Conservation (phyloP, 1,140 invertebrate species). For the Drosophila jambulina region DNA sequence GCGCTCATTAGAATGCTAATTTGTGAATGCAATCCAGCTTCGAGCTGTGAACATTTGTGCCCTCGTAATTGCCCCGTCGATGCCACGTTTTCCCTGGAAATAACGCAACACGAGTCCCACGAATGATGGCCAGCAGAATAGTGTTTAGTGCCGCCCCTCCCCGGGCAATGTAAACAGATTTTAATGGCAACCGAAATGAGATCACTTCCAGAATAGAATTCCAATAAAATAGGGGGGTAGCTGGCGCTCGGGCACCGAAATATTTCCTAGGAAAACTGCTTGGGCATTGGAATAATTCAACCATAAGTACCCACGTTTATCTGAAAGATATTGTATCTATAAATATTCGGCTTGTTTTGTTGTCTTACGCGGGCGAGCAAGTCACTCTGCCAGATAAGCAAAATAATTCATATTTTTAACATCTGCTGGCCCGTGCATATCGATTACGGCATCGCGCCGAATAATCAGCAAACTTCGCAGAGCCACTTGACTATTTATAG, state of each 20-base stretch:
- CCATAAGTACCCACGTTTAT: constrained; percentile 7
- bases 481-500: constrained; percentile 34
- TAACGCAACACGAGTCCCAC: constrained; percentile 33
- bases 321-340: constrained; percentile 24
- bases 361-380: constrained; percentile 2
- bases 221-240: constrained; percentile 7
- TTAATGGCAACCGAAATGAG: constrained; percentile 30
- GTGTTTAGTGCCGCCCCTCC: constrained; percentile 10
- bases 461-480: constrained; percentile 8
- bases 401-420: constrained; percentile 25
- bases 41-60: constrained; percentile 62
- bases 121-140: constrained; percentile 32
- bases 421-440: constrained; percentile 16
- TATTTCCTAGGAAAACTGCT: neutral
- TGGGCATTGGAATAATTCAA: constrained; percentile 12
- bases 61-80: constrained; percentile 49
- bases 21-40: constrained; percentile 72
- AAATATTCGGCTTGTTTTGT: constrained; percentile 13
- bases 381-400: constrained; percentile 28
- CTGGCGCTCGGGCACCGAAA: constrained; percentile 1
- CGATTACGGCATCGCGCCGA: constrained; percentile 6
- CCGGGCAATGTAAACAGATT: constrained; percentile 46
- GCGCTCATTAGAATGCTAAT: constrained; percentile 77
- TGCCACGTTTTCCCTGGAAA: constrained; percentile 48
- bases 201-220: constrained; percentile 35